Evolutionary conservation across 2,888 invertebrate species (phyloP).

Genomic region (Drosophila merina): DNA sequence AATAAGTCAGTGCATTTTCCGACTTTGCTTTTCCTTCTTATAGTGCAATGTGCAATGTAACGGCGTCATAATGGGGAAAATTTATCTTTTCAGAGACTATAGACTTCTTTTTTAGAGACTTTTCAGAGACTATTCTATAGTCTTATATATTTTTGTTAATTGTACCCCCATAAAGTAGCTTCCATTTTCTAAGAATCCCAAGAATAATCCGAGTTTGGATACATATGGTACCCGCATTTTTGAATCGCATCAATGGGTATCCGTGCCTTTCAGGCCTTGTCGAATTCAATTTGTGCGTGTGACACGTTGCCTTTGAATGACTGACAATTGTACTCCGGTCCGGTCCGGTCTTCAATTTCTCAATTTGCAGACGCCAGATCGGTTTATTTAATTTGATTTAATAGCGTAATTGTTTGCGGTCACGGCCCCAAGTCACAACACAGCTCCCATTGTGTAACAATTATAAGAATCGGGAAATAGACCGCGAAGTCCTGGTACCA

Average conservation of each 20-base stretch:
- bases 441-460: slow-evolving; percentile 38
- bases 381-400: slow-evolving; percentile 45
- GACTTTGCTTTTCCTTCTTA: slow-evolving; percentile 6
- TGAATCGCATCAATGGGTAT: background rate
- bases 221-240: slow-evolving; percentile 9
- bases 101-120: background rate
- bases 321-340: slow-evolving; percentile 22
- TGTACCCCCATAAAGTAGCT: slow-evolving; percentile 9
- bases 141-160: background rate
- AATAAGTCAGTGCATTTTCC: slow-evolving; percentile 34
- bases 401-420: slow-evolving; percentile 32
- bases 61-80: background rate
- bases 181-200: background rate
- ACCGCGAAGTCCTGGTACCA: background rate
- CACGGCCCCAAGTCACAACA: slow-evolving; percentile 24
- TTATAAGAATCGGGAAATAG: slow-evolving; percentile 17
- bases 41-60: background rate
- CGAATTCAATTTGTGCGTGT: slow-evolving; percentile 43
- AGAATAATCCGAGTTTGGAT: background rate
- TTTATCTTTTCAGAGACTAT: background rate
- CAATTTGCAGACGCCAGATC: slow-evolving; percentile 33
- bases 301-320: slow-evolving; percentile 42
- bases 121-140: background rate
- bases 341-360: slow-evolving; percentile 12
- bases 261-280: slow-evolving; percentile 11